Evolutionary conservation across 2,888 invertebrate species (phyloP).

Genomic region (Xiphydria camelus): DNA sequence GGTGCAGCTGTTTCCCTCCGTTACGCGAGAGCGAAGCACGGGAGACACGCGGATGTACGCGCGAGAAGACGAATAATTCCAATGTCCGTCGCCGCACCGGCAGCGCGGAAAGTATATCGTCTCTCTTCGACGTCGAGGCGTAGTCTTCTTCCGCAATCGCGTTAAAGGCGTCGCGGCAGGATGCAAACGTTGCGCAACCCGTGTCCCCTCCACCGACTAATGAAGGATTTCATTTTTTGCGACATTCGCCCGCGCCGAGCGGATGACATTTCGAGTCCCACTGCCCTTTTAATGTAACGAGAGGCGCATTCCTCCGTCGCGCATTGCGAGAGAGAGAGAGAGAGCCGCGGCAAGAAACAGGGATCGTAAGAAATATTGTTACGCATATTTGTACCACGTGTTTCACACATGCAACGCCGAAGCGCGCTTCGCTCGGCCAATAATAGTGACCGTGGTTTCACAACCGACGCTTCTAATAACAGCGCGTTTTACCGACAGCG

Average conservation of each 20-base stretch:
- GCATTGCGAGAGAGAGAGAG: not conserved
- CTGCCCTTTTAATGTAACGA: constrained; percentile 12
- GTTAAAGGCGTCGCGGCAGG: too few relatives aligned
- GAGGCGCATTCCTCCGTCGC: not conserved
- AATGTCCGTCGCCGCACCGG: too few relatives aligned
- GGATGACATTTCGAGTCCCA: constrained; percentile 14
- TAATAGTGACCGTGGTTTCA: constrained; percentile 17
- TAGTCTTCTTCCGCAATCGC: too few relatives aligned
- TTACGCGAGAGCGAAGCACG: too few relatives aligned
- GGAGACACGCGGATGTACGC: too few relatives aligned
- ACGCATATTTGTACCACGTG: constrained; percentile 26
- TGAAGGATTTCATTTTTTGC: not conserved
- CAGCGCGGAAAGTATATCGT: too few relatives aligned
- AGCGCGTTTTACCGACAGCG: too few relatives aligned
- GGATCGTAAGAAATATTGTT: constrained; percentile 22
- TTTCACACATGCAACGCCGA: constrained; percentile 15
- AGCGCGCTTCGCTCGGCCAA: constrained; percentile 23
- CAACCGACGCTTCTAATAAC: constrained; percentile 10
- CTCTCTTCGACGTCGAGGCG: too few relatives aligned
- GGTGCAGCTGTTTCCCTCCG: too few relatives aligned
- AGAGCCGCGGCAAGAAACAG: not conserved
- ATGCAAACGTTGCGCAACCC: too few relatives aligned
- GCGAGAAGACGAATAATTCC: too few relatives aligned
- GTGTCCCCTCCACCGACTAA: too few relatives aligned
- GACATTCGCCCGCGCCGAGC: not conserved